A percentile compares a stretch with the other conserved stretches of the same genome.
Evolutionary conservation across 2,888 invertebrate species (phyloP).

Genomic region (Athalia rosae): DNA sequence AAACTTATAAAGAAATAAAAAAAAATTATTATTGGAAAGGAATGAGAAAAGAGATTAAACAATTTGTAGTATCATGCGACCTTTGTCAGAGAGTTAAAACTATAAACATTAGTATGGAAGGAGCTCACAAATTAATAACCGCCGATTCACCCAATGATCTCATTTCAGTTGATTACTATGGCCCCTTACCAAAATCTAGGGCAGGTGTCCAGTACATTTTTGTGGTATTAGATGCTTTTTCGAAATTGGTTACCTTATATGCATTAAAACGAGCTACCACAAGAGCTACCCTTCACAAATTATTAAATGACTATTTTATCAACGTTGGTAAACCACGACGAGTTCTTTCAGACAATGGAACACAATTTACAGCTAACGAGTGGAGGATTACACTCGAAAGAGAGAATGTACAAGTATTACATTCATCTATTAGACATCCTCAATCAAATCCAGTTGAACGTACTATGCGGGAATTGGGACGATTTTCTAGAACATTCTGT

Average conservation of each 20-base stretch:
- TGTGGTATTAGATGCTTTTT: neutral
- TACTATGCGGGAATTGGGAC: too few relatives aligned
- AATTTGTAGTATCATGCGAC: neutral
- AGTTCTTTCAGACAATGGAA: conserved; percentile 28
- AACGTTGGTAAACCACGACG: conserved; percentile 37
- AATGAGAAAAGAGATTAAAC: conserved; percentile 4
- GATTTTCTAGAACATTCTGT: neutral
- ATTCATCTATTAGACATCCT: too few relatives aligned
- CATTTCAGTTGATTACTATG: too few relatives aligned
- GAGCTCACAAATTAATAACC: too few relatives aligned
- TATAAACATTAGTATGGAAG: too few relatives aligned
- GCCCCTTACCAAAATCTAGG: too few relatives aligned
- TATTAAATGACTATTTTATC: conserved; percentile 31
- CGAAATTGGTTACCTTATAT: conserved; percentile 47
- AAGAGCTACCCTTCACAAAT: conserved; percentile 9
- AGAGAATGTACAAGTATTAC: too few relatives aligned
- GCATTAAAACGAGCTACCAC: conserved; percentile 48
- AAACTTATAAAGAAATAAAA: conserved; percentile 45
- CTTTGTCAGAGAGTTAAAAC: neutral
- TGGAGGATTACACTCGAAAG: too few relatives aligned
- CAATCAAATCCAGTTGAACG: too few relatives aligned
- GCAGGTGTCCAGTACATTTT: neutral
- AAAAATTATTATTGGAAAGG: conserved; percentile 47
- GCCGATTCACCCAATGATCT: too few relatives aligned
- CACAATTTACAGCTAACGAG: conserved; percentile 17